These are phyloP conservation scores for Andricus grossulariae DNA, from an alignment of 1,140 invertebrate genomes.

Conservation along the genomic window DNA sequence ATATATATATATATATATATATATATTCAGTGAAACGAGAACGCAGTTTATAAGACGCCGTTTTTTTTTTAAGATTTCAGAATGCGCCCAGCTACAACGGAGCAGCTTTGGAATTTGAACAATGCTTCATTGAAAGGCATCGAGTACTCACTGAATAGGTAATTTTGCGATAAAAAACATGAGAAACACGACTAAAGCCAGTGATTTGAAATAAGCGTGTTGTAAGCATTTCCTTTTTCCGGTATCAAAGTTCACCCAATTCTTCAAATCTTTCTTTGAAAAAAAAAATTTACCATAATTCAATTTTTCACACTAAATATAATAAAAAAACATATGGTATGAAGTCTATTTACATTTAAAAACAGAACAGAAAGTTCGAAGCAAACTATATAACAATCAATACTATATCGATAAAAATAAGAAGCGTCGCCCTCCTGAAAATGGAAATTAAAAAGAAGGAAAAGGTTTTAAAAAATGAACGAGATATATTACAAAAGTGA, in stretches of 20 bases:
- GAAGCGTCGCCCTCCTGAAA: slow-evolving; percentile 27
- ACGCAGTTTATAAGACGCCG: background rate
- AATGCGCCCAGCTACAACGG: slow-evolving; percentile 16
- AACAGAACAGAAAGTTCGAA: no score
- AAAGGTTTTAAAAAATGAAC: slow-evolving; percentile 7
- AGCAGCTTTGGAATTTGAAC: slow-evolving; percentile 27
- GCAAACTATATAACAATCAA: background rate
- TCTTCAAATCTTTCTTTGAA: no score
- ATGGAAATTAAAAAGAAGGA: slow-evolving; percentile 30
- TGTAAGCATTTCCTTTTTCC: no score
- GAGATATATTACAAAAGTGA: slow-evolving; percentile 26
- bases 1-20: no score
- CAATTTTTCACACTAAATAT: no score
- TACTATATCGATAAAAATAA: background rate
- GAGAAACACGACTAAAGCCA: background rate
- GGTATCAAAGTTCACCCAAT: no score
- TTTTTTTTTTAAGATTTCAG: slow-evolving; percentile 6
- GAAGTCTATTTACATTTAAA: no score
- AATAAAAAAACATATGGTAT: no score
- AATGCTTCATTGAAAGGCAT: slow-evolving; percentile 29
- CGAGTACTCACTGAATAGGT: slow-evolving; percentile 16
- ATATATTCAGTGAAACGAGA: background rate
- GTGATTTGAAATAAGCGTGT: background rate
- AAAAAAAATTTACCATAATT: no score
- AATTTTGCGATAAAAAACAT: background rate